Evolutionary conservation across 2,113 vertebrate species (phyloP), one percentile per base, ranked within the genome.

Genomic region (Nipponia nippon): DNA sequence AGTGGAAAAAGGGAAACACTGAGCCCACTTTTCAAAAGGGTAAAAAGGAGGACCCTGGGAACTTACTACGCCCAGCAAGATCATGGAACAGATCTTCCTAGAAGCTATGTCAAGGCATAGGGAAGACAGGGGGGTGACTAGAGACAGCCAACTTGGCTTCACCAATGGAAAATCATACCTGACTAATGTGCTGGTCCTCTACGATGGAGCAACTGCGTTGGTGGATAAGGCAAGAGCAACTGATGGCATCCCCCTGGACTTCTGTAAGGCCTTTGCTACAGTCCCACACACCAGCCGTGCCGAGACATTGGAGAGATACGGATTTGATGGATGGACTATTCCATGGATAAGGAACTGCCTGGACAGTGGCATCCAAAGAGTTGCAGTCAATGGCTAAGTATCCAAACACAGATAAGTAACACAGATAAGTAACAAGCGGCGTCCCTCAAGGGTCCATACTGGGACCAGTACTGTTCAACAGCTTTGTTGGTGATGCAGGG

Each of bases 231-330:
- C 11, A 82, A 44, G 29, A 86, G 23, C 27, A 71, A 52, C 14
- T 42, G 3, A 22, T 47, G 8, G n/a, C 10, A 63, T 26, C 29
- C 42, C 65, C 38, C 53, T 38, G 47, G 34, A 73, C 21, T 78
- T 67, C 18, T 15, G 9, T 8, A 67, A 83, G 34, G 36, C 16
- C 7, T 36, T 46, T 72, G 42, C 86, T 66, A 46, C 2, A 62
- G 23, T 46, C 42, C n/a, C 14, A 44, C 21, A 46, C 21, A 62
- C 32, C 16, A 46, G 25, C 14, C 13, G 20, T 34, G 18, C 8
- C 3, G 18, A 59, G 22, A 65, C 76, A 59, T 9, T 27, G 9
- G 36, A 67, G 19, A 79, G 36, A 56, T 2, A 46, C 0, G 0
- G 13, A 42, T 42, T 42, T 42, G 40, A 42, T 42, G 20, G 36